Evolutionary conservation across 2,113 vertebrate genomes (phyloP).

Genomic region (Gasterosteus aculeatus): DNA sequence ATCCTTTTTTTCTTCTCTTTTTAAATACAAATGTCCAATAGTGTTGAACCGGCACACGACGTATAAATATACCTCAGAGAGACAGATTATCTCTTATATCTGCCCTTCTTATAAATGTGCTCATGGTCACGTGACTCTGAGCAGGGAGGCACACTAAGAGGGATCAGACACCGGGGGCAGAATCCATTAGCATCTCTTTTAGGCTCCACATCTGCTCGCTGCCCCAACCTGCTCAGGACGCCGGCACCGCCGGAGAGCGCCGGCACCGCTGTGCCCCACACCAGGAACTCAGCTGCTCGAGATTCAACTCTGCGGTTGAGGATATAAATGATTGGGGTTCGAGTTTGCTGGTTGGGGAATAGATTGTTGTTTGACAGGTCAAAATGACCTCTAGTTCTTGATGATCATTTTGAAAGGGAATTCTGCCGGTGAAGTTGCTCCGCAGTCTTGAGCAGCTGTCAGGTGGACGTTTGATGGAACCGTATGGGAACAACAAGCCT

Average conservation of each 20-base stretch:
- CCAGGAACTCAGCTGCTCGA: slow-evolving; percentile 13
- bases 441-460: neutral
- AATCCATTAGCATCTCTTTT: slow-evolving; percentile 53
- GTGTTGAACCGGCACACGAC: neutral
- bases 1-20: slow-evolving; percentile 24
- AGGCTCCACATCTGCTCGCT: slow-evolving; percentile 29
- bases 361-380: neutral
- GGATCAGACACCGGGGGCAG: slow-evolving; percentile 46
- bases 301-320: slow-evolving; percentile 9
- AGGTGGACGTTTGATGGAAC: slow-evolving; percentile 7
- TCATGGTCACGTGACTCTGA: slow-evolving; percentile 27
- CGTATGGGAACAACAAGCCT: neutral
- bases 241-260: neutral
- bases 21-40: slow-evolving; percentile 3
- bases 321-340: neutral
- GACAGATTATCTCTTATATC: slow-evolving; percentile 12
- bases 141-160: slow-evolving; percentile 13
- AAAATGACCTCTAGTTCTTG: neutral
- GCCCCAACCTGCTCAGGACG: slow-evolving; percentile 5
- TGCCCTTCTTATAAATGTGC: slow-evolving; percentile 12
- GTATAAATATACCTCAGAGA: slow-evolving; percentile 11
- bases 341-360: neutral
- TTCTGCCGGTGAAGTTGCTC: neutral
- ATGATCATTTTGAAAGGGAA: neutral
- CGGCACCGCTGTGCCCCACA: neutral